phyloP scores from a whole-genome alignment of 2,113 vertebrate genomes.

The Carollia perspicillata region DNA sequence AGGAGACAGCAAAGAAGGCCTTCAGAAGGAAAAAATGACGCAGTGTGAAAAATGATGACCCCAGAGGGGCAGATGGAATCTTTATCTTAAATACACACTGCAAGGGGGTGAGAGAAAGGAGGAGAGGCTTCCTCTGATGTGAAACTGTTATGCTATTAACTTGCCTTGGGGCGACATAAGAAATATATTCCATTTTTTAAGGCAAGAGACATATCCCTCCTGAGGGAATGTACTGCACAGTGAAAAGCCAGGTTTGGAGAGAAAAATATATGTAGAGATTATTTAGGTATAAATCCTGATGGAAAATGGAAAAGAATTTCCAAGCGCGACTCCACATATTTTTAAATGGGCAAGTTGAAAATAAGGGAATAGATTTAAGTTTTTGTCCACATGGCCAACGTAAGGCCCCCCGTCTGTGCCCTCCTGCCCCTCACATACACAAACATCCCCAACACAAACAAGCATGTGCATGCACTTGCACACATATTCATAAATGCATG shows the following conservation, averaged over 20 bases:
- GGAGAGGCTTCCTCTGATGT: background rate
- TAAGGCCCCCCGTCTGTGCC: background rate
- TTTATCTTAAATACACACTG: background rate
- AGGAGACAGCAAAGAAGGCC: background rate
- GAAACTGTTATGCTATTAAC: background rate
- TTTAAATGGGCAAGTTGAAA: background rate
- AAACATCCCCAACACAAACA: background rate
- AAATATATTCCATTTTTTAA: conserved; percentile 57
- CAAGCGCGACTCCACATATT: background rate
- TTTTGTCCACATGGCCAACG: background rate
- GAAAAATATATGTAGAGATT: conserved; percentile 30
- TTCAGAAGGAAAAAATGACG: background rate
- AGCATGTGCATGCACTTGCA: rapidly evolving
- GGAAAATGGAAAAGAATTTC: conserved; percentile 16
- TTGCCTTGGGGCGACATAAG: conserved; percentile 12
- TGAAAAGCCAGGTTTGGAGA: background rate
- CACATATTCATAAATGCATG: background rate
- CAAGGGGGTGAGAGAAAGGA: background rate
- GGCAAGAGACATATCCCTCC: conserved; percentile 40
- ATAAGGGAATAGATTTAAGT: background rate
- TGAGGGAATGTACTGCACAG: background rate
- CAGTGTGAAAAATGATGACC: background rate
- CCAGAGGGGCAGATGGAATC: background rate
- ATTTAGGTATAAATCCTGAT: background rate
- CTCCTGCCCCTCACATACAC: background rate